phyloP scores from a whole-genome alignment of 2,113 vertebrate species.

The Oncorhynchus gorbuscha region DNA sequence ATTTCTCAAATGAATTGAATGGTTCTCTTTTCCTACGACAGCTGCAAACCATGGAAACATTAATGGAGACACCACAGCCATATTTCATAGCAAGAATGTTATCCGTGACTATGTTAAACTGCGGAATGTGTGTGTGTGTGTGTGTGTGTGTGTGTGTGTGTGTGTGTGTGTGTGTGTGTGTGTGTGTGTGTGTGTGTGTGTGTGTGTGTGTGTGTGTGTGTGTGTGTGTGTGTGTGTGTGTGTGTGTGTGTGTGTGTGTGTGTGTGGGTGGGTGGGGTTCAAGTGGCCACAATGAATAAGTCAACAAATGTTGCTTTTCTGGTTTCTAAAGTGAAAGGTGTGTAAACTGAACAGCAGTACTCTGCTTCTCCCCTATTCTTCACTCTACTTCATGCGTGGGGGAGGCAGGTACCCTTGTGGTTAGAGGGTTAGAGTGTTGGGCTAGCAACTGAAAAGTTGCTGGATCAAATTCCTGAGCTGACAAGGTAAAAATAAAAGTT shows the following conservation, averaged over 20 bases:
- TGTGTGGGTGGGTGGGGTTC: slow-evolving; percentile 11
- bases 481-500: no score
- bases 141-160: slow-evolving; percentile 1
- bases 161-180: not conserved
- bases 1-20: slow-evolving; percentile 54
- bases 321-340: slow-evolving; percentile 9
- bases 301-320: slow-evolving; percentile 19
- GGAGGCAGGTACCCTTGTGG: no score
- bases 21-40: slow-evolving; percentile 49
- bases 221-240: not conserved
- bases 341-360: no score
- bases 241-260: not conserved
- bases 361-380: not conserved
- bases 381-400: slow-evolving; percentile 31
- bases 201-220: slow-evolving; percentile 11
- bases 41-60: slow-evolving; percentile 50
- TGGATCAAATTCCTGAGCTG: no score
- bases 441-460: no score
- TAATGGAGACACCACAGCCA: slow-evolving; percentile 39
- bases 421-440: no score
- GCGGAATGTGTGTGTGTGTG: not conserved
- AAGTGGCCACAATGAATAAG: slow-evolving; percentile 37
- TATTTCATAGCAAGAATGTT: slow-evolving; percentile 30
- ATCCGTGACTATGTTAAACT: not conserved
- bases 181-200: not conserved